A percentile compares a stretch with the other conserved stretches of the same genome.
These are phyloP conservation scores for Meganola albula DNA, from an alignment of 2,888 invertebrate species.

Conservation along the genomic window DNA sequence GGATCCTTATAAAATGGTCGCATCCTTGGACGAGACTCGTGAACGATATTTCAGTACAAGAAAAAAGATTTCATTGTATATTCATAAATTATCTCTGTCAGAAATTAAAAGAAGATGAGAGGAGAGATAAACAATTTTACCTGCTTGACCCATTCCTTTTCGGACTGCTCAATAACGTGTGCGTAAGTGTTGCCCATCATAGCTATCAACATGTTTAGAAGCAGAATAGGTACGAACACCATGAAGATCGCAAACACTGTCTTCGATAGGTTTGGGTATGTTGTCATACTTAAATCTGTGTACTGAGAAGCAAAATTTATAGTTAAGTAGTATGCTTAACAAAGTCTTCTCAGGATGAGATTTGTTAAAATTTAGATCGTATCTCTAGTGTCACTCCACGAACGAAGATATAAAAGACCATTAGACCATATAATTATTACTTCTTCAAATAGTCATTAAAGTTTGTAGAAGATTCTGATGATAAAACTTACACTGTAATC, in stretches of 20 bases:
- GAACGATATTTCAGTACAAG: too few species aligned
- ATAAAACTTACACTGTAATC: conserved; percentile 92
- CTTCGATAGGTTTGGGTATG: conserved; percentile 94
- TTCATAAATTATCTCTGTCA: too few species aligned
- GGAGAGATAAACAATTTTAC: conserved; percentile 41
- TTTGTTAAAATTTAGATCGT: too few species aligned
- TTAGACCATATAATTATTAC: too few species aligned
- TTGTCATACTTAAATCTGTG: conserved; percentile 91
- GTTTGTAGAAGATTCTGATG: too few species aligned
- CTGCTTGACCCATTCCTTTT: conserved; percentile 99
- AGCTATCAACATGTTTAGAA: conserved; percentile 98
- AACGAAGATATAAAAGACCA: too few species aligned
- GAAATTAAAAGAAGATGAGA: background rate
- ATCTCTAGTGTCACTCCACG: too few species aligned
- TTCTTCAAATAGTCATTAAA: conserved; percentile 2
- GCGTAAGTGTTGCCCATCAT: conserved; percentile 99
- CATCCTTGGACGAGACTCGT: too few species aligned
- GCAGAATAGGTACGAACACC: conserved; percentile 97
- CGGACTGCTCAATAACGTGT: conserved; percentile 97
- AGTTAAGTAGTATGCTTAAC: too few species aligned
- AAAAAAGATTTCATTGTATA: too few species aligned
- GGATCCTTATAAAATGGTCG: too few species aligned
- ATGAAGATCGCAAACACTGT: conserved; percentile 98
- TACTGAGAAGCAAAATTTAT: conserved; percentile 92
- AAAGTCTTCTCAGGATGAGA: too few species aligned